These are phyloP conservation scores for Adelges cooleyi DNA, from an alignment of 1,140 invertebrate species.

Conservation along the genomic window DNA sequence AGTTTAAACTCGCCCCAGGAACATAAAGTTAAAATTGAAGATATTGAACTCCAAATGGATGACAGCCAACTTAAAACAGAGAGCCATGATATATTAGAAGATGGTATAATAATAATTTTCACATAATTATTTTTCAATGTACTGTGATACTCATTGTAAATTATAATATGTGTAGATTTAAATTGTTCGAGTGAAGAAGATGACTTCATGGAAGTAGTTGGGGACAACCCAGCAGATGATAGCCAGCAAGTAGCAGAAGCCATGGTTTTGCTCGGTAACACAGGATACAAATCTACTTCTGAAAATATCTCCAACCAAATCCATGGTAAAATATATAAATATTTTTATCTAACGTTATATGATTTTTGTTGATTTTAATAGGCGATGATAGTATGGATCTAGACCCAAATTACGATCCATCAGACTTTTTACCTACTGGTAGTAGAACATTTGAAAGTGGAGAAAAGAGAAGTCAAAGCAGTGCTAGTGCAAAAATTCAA, in stretches of 20 bases:
- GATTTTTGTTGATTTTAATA: constrained; percentile 32
- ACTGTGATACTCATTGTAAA: too few species aligned
- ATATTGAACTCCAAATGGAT: constrained; percentile 26
- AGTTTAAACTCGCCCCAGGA: constrained; percentile 4
- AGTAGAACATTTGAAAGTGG: constrained; percentile 29
- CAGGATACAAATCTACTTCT: constrained; percentile 48
- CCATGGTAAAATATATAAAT: constrained; percentile 8
- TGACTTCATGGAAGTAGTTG: constrained; percentile 48
- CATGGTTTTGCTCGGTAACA: constrained; percentile 69
- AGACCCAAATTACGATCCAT: constrained; percentile 76
- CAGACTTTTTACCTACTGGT: constrained; percentile 51
- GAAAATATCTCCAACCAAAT: constrained; percentile 11
- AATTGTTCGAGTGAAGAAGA: constrained; percentile 63
- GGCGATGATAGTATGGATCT: constrained; percentile 65
- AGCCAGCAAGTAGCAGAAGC: constrained; percentile 50
- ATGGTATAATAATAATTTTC: too few species aligned
- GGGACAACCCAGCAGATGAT: constrained; percentile 40
- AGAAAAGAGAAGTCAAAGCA: constrained; percentile 22
- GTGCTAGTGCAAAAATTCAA: constrained; percentile 44
- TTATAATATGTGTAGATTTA: constrained; percentile 45
- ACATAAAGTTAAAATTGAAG: constrained; percentile 14
- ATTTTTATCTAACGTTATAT: too few species aligned
- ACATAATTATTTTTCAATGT: too few species aligned
- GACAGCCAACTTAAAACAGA: constrained; percentile 27
- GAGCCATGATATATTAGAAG: constrained; percentile 26